Base-by-base conservation (phyloP, 92 coral and sea anemone genomes). In the Zoanthus solanderi region DNA sequence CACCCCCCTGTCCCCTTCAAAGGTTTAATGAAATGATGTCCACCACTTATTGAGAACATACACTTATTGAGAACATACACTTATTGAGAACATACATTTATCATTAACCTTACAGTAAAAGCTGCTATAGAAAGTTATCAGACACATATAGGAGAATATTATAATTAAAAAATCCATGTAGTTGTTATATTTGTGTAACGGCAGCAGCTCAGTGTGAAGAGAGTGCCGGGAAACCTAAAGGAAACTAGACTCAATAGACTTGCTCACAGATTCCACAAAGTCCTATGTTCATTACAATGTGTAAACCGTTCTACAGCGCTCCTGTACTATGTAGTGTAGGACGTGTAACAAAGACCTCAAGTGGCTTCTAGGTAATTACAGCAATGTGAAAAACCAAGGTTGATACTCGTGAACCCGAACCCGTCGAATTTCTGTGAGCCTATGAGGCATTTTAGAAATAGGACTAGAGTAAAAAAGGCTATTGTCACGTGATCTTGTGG, bases 391-490 rank as follows among this genome's bases (percentile, higher is more conserved):
- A 71, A 32, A 71, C 75, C 75, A 30, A 32, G 75, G 48, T 71
- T 71, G 46, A 71, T 30, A 32, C 75, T 71, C 6, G 75, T 71
- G 47, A 71, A 71, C 18, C 50, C 75, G 45, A 32, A 71, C 75
- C 75, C 75, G 75, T 71, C 75, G 75, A 71, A 71, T 71, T 32
- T 71, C 75, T 71, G 75, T 67, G 73, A 71, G 75, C 46, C 75
- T 32, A 71, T 71, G 17, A 71, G 75, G 47, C 75, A 48, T 71
- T 23, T 71, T 68, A 15, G 66, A 60, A 60, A 60, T 60, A 11
- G 66, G 66, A 60, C 66, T 60, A 18, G 66, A 18, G 29, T 60
- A 60, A 60, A 60, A 60, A 60, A 15, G 32, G 32, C 31, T 63
- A 63, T 17, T 63, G 69, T 50, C 56, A 11, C 10, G 56, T 50